Percentiles rank a stretch among this genome's conserved stretches.
phyloP scores from a whole-genome alignment of 1,140 invertebrate genomes.

The Zaprionus camerounensis region DNA sequence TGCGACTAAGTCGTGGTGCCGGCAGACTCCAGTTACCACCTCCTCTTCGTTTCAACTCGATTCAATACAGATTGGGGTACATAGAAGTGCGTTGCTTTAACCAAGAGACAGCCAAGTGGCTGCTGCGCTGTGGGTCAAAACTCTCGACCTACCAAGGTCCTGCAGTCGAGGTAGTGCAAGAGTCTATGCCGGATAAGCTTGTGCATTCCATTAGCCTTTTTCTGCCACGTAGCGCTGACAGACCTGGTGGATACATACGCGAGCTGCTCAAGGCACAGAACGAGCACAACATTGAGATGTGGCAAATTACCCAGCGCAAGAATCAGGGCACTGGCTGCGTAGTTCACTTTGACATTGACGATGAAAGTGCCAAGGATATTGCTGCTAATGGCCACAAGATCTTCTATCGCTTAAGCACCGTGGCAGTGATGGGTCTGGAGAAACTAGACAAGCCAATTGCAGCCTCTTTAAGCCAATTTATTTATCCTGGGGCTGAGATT shows the following conservation, averaged over 20 bases:
- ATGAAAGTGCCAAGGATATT: slow-evolving; percentile 11
- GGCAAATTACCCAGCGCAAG: slow-evolving; percentile 13
- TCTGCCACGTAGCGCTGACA: slow-evolving; percentile 4
- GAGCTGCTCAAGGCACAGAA: slow-evolving; percentile 31
- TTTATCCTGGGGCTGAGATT: neutral
- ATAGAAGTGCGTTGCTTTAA: slow-evolving; percentile 15
- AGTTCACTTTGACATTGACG: slow-evolving; percentile 15
- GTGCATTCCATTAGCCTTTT: neutral
- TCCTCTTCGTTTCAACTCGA: slow-evolving; percentile 14
- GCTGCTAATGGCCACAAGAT: slow-evolving; percentile 15
- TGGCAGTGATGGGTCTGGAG: slow-evolving; percentile 16
- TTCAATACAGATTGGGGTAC: slow-evolving; percentile 9
- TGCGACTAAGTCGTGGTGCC: neutral
- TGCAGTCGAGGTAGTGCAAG: neutral
- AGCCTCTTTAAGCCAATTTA: neutral
- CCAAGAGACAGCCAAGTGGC: slow-evolving; percentile 13
- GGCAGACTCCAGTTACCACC: neutral
- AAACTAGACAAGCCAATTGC: too few relatives aligned
- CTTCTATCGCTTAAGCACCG: slow-evolving; percentile 27
- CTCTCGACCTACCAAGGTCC: slow-evolving; percentile 11
- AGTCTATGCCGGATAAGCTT: neutral
- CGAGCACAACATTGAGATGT: slow-evolving; percentile 12
- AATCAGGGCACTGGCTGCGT: neutral
- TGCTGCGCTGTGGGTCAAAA: neutral
- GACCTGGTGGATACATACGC: slow-evolving; percentile 12